Base-by-base conservation (phyloP, 1,140 invertebrate genomes). In the Cydia splendana region DNA sequence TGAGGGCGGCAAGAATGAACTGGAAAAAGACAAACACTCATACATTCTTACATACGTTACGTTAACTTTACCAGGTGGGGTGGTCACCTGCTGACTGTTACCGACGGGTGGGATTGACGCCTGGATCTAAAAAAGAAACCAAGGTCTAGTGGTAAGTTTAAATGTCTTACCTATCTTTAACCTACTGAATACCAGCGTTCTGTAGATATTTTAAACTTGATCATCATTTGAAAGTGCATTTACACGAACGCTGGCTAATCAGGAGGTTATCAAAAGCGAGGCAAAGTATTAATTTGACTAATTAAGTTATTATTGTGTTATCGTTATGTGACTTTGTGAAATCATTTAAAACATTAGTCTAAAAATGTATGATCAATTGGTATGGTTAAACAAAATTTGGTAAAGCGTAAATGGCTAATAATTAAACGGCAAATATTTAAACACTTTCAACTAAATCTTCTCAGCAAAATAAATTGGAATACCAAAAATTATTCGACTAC, bases 1-100 rank as follows among this genome's bases (percentile, higher is more conserved):
- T 80, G 20, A 91, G 79, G 67, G 85, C 85, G 75, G 87, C 86
- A 34, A 89, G 75, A 38, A 91, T 79, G 77, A 92, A 89, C 91
- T 92, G 80, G 3, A 13, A 76, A 48, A 28, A 65, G 86, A 80
- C 13, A 38, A 75, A 74, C 30, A 75, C 76, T 71, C 45, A 75
- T 30, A 78, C 38, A 13, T 74, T 73, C 67, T 10, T 38, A 71
- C 67, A 71, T 10, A 42, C 4, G 6, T 24, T 18, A 45, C 2
- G 18, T 38, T 20, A n/a, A 71, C 38, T 18, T 71, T 71, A 34
- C 67, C 67, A 42, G 67, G 67, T 71, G 34, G 34, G 4, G 67
- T 38, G 28, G 4, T 18, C 67, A 71, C 67, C 67, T 71, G 67
- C 67, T 71, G 67, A 42, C 67, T 42, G 30, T 24, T 71, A 71